These are phyloP conservation scores for Oryzias curvinotus DNA, from an alignment of 2,113 vertebrate genomes.

Conservation along the genomic window DNA sequence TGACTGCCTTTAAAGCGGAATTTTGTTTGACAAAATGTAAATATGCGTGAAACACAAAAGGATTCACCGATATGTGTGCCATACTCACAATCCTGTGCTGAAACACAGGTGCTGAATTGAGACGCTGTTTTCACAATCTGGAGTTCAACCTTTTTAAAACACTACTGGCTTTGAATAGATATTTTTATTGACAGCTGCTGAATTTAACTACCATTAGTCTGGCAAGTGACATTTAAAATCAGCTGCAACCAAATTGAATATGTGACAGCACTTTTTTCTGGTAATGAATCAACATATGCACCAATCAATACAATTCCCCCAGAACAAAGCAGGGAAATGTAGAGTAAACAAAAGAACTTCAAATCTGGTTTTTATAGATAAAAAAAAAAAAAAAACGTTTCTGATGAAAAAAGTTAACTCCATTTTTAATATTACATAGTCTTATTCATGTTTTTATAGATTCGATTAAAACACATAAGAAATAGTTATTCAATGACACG, in stretches of 20 bases:
- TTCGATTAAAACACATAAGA: neutral
- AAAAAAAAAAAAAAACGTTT: too few species aligned
- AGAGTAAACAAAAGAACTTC: constrained; percentile 30
- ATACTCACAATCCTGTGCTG: neutral
- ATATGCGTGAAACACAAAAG: too few species aligned
- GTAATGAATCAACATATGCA: constrained; percentile 32
- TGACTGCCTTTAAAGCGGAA: too few species aligned
- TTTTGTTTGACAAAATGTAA: too few species aligned
- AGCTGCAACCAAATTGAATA: constrained; percentile 15
- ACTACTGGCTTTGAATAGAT: constrained; percentile 16
- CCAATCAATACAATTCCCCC: constrained; percentile 29
- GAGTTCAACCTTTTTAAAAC: constrained; percentile 24
- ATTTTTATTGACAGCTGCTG: constrained; percentile 46
- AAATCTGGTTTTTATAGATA: constrained; percentile 20
- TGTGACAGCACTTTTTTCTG: constrained; percentile 29
- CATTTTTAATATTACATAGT: too few species aligned
- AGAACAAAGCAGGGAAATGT: constrained; percentile 23
- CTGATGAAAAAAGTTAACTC: too few species aligned
- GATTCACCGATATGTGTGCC: neutral
- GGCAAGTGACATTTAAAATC: constrained; percentile 23
- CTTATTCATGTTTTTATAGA: neutral
- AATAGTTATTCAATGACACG: neutral
- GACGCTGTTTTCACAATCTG: constrained; percentile 18
- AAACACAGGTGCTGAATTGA: neutral
- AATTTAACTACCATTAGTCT: constrained; percentile 30